Conservation (phyloP, 2,113 vertebrate species). For the Centropristis striata region DNA sequence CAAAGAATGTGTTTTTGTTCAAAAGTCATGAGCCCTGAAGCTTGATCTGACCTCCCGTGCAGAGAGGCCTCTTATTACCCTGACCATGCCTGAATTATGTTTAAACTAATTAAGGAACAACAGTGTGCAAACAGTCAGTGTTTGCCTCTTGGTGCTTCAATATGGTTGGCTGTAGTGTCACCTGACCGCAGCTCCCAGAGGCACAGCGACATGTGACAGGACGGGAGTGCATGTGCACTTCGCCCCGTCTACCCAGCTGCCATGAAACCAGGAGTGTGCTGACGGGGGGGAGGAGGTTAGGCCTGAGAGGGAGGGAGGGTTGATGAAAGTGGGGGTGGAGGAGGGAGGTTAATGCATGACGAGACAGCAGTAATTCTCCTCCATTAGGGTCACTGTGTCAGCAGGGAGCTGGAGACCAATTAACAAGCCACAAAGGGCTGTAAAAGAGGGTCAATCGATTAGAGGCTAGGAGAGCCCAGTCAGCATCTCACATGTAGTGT, state of each 20-base stretch:
- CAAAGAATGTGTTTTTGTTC: conserved; percentile 7
- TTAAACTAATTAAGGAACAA: conserved; percentile 64
- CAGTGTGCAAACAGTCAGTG: conserved; percentile 42
- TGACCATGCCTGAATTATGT: conserved; percentile 12
- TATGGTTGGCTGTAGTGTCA: conserved; percentile 65
- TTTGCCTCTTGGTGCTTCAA: conserved; percentile 58
- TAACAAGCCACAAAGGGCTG: conserved; percentile 72
- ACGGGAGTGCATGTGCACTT: conserved; percentile 49
- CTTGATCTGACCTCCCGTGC: conserved; percentile 31
- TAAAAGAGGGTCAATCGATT: conserved; percentile 79
- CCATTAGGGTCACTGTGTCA: conserved; percentile 86
- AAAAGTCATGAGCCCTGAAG: conserved; percentile 20
- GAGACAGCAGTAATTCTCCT: conserved; percentile 75
- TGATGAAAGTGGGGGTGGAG: conserved; percentile 45
- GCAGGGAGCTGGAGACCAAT: conserved; percentile 78
- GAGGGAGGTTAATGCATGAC: conserved; percentile 75
- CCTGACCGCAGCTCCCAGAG: conserved; percentile 62
- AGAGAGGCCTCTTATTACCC: conserved; percentile 32
- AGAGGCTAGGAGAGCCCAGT: conserved; percentile 49
- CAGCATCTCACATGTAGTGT: conserved; percentile 69
- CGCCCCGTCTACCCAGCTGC: conserved; percentile 67
- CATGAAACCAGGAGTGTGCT: conserved; percentile 32
- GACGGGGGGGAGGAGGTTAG: conserved; percentile 24
- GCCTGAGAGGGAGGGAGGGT: conserved; percentile 31
- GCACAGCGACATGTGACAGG: conserved; percentile 63